phyloP scores from a whole-genome alignment of 2,797 vertebrate genomes.

The Enteromius argenteus region DNA sequence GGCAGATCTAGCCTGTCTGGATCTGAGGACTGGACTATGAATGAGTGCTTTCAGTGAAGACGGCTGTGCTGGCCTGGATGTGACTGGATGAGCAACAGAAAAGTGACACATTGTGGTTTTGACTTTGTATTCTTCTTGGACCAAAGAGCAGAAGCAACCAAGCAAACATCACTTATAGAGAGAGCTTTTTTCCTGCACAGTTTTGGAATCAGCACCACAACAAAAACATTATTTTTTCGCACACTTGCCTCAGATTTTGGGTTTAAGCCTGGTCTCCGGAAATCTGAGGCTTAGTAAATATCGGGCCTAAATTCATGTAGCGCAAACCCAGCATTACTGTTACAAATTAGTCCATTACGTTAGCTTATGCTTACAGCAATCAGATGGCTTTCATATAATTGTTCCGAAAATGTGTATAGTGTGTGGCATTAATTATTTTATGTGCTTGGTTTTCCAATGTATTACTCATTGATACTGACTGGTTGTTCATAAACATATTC shows the following conservation, averaged over 20 bases:
- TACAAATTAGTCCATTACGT: not conserved
- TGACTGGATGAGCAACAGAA: not conserved
- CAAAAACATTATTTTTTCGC: not conserved
- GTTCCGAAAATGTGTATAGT: not conserved
- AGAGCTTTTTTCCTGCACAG: not conserved
- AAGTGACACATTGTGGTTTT: conserved; percentile 3
- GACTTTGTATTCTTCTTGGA: not conserved
- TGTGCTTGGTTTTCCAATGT: not conserved
- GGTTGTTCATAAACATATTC: not conserved
- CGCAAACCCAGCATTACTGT: not conserved
- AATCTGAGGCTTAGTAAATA: not conserved
- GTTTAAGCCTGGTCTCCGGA: not conserved
- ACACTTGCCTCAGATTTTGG: not conserved
- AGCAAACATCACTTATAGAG: not conserved
- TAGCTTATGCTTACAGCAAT: not conserved
- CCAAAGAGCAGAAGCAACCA: not conserved
- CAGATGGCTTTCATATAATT: not conserved
- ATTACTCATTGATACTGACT: not conserved
- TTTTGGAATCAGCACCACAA: not conserved
- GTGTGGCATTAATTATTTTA: not conserved
- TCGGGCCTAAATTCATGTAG: not conserved
- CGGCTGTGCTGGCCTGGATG: conserved; percentile 80
- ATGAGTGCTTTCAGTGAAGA: conserved; percentile 81
- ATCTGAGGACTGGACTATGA: conserved; percentile 82
- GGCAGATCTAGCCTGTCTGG: conserved; percentile 88